These are phyloP conservation scores for Burhinus oedicnemus DNA, from an alignment of 2,113 vertebrate species.

Conservation along the genomic window DNA sequence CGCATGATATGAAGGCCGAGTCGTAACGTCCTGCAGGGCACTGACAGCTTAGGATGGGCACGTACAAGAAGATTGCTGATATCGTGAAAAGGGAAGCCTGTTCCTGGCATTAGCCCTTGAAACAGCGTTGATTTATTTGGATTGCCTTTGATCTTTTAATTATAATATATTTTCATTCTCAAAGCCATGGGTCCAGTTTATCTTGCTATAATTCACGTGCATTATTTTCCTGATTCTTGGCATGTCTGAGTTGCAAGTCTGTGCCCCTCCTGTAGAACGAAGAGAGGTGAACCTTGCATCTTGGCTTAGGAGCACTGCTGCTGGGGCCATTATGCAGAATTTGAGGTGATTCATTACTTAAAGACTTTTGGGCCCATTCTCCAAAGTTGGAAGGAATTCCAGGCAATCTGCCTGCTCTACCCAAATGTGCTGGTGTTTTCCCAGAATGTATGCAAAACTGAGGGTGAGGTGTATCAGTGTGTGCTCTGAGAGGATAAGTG, in stretches of 20 bases:
- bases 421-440: constrained; percentile 29
- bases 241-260: constrained; percentile 37
- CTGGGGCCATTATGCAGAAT: constrained; percentile 49
- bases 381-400: constrained; percentile 38
- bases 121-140: not conserved
- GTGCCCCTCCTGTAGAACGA: constrained; percentile 29
- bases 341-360: constrained; percentile 46
- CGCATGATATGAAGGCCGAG: not conserved
- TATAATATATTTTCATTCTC: constrained; percentile 27
- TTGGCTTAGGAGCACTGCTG: constrained; percentile 51
- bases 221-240: constrained; percentile 41
- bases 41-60: constrained; percentile 8
- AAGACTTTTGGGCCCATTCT: constrained; percentile 59
- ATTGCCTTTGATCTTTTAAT: constrained; percentile 55
- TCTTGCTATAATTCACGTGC: not conserved
- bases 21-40: not conserved
- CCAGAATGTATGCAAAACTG: constrained; percentile 19
- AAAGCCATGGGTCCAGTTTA: constrained; percentile 30
- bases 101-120: constrained; percentile 10
- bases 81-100: not conserved
- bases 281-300: constrained; percentile 61
- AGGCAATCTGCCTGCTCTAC: not conserved
- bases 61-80: not conserved
- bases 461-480: not conserved
- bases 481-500: not conserved